Base-by-base conservation (phyloP, 2,888 invertebrate genomes). In the Drosophila falleni region DNA sequence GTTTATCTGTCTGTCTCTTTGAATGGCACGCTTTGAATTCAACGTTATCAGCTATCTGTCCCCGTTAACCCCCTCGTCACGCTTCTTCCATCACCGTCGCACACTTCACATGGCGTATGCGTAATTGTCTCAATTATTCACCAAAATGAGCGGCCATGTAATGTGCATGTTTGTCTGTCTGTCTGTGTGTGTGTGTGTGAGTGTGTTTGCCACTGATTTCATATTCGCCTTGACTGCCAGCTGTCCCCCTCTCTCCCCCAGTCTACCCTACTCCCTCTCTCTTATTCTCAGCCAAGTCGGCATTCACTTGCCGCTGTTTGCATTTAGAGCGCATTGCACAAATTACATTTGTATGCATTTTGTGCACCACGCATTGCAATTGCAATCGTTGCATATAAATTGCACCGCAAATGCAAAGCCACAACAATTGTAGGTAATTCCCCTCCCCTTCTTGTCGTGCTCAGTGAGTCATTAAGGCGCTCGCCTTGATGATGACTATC, bases 111-210 rank as follows among this genome's bases (percentile, higher is more conserved):
- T 74, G 72, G 80, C 72, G 79, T 81, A 81, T 86, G 78, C 87
- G 89, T 86, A 86, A 86, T 86, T 86, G 87, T 87, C 89, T 89
- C 86, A 86, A 89, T 86, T 86, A 86, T 89, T 86, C 87, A 84
- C 89, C 89, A 73, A 84, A 84, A 84, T 84, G 87, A 88, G 89
- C 84, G 73, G 73, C 76, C 71, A 76, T 83, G 69, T 75, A 60
- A 59, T 68, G 60, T 77, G 58, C 58, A 53, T 71, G 71, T 64
- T 26, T 71, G 58, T 33, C 9, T 39, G 10, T n/a, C 19, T 51
- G 42, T 42, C n/a, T 60, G 26, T 62, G 39, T 67, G 15, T 59
- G 39, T 61, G 37, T 53, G 39, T 60, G 37, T 60, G 33, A 56
- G n/a, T 51, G 44, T 69, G 67, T 46, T 51, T 64, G 63, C 77